These are phyloP conservation scores for Poecilia wingei DNA, from an alignment of 2,797 vertebrate species.

Conservation along the genomic window DNA sequence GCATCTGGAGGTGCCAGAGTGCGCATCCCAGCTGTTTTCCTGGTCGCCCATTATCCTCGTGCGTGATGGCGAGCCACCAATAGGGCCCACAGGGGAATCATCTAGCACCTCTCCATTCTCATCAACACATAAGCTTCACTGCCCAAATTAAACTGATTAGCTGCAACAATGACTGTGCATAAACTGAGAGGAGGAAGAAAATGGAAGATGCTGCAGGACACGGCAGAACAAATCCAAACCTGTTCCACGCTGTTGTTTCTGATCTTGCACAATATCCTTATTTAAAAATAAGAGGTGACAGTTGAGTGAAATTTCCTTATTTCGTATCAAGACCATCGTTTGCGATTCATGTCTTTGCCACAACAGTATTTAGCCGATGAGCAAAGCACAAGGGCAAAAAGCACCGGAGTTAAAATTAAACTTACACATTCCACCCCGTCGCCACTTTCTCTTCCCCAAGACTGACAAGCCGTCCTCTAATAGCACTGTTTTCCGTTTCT, in stretches of 20 bases:
- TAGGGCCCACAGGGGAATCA: conserved; percentile 62
- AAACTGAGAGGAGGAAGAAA: conserved; percentile 45
- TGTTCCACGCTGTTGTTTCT: background rate
- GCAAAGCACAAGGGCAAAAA: conserved; percentile 34
- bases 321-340: conserved; percentile 20
- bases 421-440: conserved; percentile 12
- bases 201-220: conserved; percentile 13
- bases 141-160: conserved; percentile 78
- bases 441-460: conserved; percentile 11
- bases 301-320: conserved; percentile 23
- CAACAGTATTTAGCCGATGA: conserved; percentile 65
- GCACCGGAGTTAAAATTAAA: conserved; percentile 52
- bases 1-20: conserved; percentile 66
- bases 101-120: conserved; percentile 75
- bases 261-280: background rate
- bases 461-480: conserved; percentile 48
- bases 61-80: conserved; percentile 62
- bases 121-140: conserved; percentile 76
- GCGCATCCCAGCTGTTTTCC: conserved; percentile 68
- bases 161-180: conserved; percentile 67
- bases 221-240: conserved; percentile 19
- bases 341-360: conserved; percentile 55
- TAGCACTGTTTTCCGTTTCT: conserved; percentile 38
- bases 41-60: conserved; percentile 59
- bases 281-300: conserved; percentile 8